These are phyloP conservation scores for Agelas oroides DNA, from an alignment of 37 sponge, comb jelly and placozoan species.

Conservation along the genomic window DNA sequence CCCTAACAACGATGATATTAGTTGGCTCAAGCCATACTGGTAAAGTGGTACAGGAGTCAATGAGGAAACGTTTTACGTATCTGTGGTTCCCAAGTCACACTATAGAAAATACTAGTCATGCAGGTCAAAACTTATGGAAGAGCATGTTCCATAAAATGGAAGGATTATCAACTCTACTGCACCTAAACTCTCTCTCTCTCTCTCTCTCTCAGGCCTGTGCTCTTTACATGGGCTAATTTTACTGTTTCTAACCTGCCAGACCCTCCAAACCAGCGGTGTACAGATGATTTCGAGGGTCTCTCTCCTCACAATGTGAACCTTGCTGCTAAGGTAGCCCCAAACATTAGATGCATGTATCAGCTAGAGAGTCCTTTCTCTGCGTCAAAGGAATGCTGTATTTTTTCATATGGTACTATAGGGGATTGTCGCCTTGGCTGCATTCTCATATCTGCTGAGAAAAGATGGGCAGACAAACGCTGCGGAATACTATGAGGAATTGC, in stretches of 20 bases:
- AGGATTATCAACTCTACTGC: no score
- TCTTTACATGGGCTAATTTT: constrained; percentile 64
- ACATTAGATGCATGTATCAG: constrained; percentile 5
- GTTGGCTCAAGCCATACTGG: constrained; percentile 29
- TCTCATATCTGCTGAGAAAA: constrained; percentile 40
- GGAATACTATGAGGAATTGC: background rate
- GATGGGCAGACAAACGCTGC: constrained; percentile 27
- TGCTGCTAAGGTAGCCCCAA: constrained; percentile 70
- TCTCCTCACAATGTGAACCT: constrained; percentile 81
- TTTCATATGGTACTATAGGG: background rate
- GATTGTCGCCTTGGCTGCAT: background rate
- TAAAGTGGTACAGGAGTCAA: no score
- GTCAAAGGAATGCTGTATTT: background rate
- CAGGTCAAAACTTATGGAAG: no score
- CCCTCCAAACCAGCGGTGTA: constrained; percentile 78
- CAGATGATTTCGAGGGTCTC: constrained; percentile 85
- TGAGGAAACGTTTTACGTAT: no score
- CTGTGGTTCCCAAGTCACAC: no score
- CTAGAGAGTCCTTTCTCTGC: background rate
- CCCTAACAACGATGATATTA: background rate
- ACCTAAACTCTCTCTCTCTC: no score
- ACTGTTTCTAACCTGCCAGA: constrained; percentile 63
- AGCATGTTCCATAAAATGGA: no score
- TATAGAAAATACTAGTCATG: no score
- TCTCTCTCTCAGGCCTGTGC: constrained; percentile 13